These are phyloP conservation scores for Gnathonemus longibarbis DNA, from an alignment of 2,113 vertebrate species.

Conservation along the genomic window DNA sequence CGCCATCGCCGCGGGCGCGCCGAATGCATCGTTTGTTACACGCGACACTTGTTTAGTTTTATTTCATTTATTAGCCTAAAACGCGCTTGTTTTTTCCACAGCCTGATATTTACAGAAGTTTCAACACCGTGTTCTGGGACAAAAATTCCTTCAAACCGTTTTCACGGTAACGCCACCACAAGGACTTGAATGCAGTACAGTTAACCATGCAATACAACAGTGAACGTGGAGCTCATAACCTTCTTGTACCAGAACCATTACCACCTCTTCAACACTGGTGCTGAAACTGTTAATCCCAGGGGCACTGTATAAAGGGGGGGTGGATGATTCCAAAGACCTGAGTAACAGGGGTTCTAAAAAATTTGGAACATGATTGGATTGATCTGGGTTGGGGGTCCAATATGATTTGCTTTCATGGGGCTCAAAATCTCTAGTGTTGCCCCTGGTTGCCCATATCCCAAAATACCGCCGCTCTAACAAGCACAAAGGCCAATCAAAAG, in stretches of 20 bases:
- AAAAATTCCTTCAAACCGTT: background rate
- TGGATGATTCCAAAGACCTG: background rate
- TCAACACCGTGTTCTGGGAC: background rate
- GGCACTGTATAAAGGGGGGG: background rate
- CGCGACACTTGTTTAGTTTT: background rate
- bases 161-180: background rate
- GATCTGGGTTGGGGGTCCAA: background rate
- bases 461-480: background rate
- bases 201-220: background rate
- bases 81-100: background rate
- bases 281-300: background rate
- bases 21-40: background rate
- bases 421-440: background rate
- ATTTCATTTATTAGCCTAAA: background rate
- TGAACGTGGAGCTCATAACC: background rate
- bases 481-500: background rate
- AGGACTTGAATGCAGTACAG: background rate
- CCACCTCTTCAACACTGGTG: background rate
- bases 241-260: background rate
- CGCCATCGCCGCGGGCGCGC: background rate
- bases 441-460: background rate
- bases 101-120: background rate
- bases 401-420: background rate
- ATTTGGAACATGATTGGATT: background rate
- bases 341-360: background rate